Evolutionary conservation across 2,888 invertebrate species (phyloP).

Genomic region (Eupeodes latifasciatus): DNA sequence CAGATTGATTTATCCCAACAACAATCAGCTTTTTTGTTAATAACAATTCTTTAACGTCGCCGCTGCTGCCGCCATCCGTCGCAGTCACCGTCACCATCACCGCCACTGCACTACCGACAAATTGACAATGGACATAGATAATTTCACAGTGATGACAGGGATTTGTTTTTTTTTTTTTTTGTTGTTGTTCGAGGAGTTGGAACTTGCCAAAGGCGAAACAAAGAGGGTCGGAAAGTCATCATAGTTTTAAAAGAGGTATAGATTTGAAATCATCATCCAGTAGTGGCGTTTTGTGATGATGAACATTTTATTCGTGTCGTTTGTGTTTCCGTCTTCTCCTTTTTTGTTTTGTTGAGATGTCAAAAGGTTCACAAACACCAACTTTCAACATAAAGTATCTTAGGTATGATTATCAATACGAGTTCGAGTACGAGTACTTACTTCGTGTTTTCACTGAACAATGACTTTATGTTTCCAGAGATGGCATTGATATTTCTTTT

Average conservation of each 20-base stretch:
- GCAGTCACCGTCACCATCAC: too few relatives aligned
- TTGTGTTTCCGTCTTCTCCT: slow-evolving; percentile 47
- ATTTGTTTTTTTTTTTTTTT: background rate
- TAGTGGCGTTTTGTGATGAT: slow-evolving; percentile 27
- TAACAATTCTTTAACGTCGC: slow-evolving; percentile 25
- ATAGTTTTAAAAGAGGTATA: background rate
- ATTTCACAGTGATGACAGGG: slow-evolving; percentile 24
- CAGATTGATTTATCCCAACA: slow-evolving; percentile 56
- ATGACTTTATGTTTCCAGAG: slow-evolving; percentile 35
- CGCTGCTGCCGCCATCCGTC: too few relatives aligned
- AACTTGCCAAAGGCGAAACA: background rate
- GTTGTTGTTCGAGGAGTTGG: background rate
- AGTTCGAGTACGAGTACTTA: background rate
- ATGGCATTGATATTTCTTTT: slow-evolving; percentile 48
- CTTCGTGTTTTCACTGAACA: slow-evolving; percentile 36
- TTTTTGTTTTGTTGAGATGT: slow-evolving; percentile 4
- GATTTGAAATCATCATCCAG: slow-evolving; percentile 22
- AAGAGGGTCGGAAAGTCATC: background rate
- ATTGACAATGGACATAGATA: slow-evolving; percentile 55
- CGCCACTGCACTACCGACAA: slow-evolving; percentile 3
- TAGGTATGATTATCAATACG: too few relatives aligned
- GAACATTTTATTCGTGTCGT: slow-evolving; percentile 24
- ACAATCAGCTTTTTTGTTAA: slow-evolving; percentile 15
- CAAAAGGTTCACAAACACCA: slow-evolving; percentile 49
- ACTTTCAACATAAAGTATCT: slow-evolving; percentile 44